Evolutionary conservation across 2,888 invertebrate species (phyloP), one percentile per base, ranked within the genome.

Genomic region (Escarpia spicata): DNA sequence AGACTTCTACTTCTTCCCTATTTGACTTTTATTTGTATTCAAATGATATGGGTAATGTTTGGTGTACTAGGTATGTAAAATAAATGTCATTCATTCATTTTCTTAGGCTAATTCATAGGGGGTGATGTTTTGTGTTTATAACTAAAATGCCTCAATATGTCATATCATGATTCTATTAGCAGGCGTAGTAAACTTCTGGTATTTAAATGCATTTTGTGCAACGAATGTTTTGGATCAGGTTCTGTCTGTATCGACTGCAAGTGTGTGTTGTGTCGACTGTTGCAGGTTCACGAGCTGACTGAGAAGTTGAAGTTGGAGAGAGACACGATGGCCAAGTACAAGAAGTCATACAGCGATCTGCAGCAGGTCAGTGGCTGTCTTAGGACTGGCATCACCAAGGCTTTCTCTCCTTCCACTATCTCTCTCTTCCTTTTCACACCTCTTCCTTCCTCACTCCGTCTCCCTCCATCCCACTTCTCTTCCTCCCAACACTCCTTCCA

Each of bases 291-390:
- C 75, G 99, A 99, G 95, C 97, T 98, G 97, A 98, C 98, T 95
- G 98, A 98, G 93, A 99, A 98, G 97, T 97, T 98, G 93, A 98
- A 98, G 96, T 97, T 97, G 92, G 99, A 99, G 97, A 97, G 98
- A 0, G 99, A 99, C 91, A 95, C 95, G 92, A 94, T 95, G 91
- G 95, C 95, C 93, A 97, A 97, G 94, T 97, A 98, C 93, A 97
- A 98, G 94, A 99, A 99, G 96, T 98, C 98, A 96, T 98, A 98
- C 45, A 98, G 98, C 10, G 99, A 99, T 96, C 96, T 99, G 93
- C 96, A 96, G 92, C 96, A 96, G 95, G 96, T 96, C 91, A 93
- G 93, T 94, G 43, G 37, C 19, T 52, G 37, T 19, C 12, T 1
- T 19, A 45, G 26, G 52, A 75, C 75, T 9, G 9, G 37, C 31